phyloP scores from a whole-genome alignment of 2,113 vertebrate species.

The Symphodus melops region DNA sequence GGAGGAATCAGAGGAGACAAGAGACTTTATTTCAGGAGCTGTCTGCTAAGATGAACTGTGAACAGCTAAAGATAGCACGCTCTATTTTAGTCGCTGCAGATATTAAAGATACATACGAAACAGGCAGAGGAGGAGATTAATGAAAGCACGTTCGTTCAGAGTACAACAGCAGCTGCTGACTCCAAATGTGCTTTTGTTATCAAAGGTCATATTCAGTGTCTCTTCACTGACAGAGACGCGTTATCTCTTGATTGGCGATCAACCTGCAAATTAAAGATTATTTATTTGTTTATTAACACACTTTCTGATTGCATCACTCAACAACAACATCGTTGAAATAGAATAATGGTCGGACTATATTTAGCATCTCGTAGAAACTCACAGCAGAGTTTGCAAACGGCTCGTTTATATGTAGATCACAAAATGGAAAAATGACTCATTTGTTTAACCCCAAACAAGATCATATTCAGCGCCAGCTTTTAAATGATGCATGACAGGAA shows the following conservation, averaged over 20 bases:
- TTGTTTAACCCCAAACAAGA: conserved; percentile 33
- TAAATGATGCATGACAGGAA: conserved; percentile 69
- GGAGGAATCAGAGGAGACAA: conserved; percentile 57
- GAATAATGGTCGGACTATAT: neutral
- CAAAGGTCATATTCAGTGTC: conserved; percentile 40
- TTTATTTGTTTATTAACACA: conserved; percentile 47
- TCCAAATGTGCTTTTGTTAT: conserved; percentile 37
- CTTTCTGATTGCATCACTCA: conserved; percentile 22
- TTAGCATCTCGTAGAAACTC: neutral
- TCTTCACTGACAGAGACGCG: conserved; percentile 28
- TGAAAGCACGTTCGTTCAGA: conserved; percentile 59
- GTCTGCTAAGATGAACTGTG: conserved; percentile 74
- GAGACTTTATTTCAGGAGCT: conserved; percentile 69
- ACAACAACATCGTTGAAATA: too few species aligned
- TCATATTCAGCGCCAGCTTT: conserved; percentile 46
- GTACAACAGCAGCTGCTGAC: neutral
- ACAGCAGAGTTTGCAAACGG: neutral
- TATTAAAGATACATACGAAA: conserved; percentile 78
- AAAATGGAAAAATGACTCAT: conserved; percentile 32
- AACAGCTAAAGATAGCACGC: conserved; percentile 78
- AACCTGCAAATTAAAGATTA: conserved; percentile 40
- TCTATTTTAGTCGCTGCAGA: conserved; percentile 74
- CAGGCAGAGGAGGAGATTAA: conserved; percentile 57
- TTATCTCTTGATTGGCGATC: conserved; percentile 26
- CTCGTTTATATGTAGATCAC: conserved; percentile 38